Base-by-base conservation (phyloP, 30 jellyfish, hydroid and myxozoan genomes). In the Cassiopea andromeda region DNA sequence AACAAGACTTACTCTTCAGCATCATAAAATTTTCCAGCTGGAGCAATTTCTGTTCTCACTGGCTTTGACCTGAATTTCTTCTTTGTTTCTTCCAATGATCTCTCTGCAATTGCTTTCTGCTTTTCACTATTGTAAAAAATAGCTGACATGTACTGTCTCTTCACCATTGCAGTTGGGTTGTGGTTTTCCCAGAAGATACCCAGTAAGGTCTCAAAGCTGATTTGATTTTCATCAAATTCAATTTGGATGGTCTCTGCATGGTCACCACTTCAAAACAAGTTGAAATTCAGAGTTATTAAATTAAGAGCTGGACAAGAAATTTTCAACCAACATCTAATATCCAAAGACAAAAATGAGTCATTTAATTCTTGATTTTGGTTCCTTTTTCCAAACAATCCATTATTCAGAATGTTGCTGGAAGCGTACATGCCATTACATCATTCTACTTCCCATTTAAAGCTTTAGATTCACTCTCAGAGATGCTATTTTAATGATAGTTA, bases 141-240 rank as follows among this genome's bases (percentile, higher is more conserved):
- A 17, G 98, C 99, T 2, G 99, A 95, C 97, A 90, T 90, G 81
- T 95, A 95, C 60, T 95, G 99, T 44, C 95, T 69, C 67, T 87
- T 89, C 48, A 50, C 82, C 46, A 49, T 10, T 6, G 98, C 93
- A 1, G 99, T 81, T 46, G 99, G 94, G 67, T 95, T 81, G 75
- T 95, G 99, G 60, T 92, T 85, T 59, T 81, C 73, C 99, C 99
- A 95, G 87, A 95, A 95, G 44, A 88, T 77, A 9, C 91, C 78
- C 88, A 95, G 81, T 44, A 95, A 59, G 67, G 85, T 74, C 48
- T 73, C 87, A 68, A 91, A 95, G 27, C 70, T 89, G 67, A 97
- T 89, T 50, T 84, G 92, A 57, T 79, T 47, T 47, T 98, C 93
- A 70, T 95, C 93, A 88, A 60, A 95, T 48, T 95, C 97, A 47